Conservation (phyloP, 2,888 invertebrate genomes). For the Athalia rosae region DNA sequence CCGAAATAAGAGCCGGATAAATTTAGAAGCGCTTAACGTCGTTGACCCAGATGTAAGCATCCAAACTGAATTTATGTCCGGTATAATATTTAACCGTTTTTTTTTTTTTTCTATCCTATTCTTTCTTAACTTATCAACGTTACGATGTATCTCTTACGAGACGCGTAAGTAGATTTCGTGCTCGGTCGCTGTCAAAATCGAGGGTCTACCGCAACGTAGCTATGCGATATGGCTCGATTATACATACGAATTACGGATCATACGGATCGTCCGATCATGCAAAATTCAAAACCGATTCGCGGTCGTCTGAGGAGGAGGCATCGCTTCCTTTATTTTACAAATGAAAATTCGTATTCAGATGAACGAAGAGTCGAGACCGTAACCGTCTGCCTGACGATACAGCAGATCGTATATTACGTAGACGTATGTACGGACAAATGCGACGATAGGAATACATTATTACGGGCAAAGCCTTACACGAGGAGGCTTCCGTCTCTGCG, state of each 20-base stretch:
- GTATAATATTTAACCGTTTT: slow-evolving; percentile 37
- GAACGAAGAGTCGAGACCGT: slow-evolving; percentile 17
- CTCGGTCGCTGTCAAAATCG: slow-evolving; percentile 22
- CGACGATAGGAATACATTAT: slow-evolving; percentile 30
- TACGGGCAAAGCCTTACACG: neutral
- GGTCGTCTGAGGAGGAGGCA: no score
- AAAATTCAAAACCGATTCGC: no score
- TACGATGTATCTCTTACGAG: slow-evolving; percentile 26
- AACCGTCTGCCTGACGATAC: neutral
- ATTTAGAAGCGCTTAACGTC: slow-evolving; percentile 45
- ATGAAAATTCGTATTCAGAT: slow-evolving; percentile 3
- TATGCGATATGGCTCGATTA: neutral
- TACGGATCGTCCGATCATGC: neutral
- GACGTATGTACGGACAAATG: slow-evolving; percentile 10
- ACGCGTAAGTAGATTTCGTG: slow-evolving; percentile 12
- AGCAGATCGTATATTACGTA: no score
- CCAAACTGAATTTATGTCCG: slow-evolving; percentile 35
- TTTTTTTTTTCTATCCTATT: neutral
- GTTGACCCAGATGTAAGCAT: slow-evolving; percentile 43
- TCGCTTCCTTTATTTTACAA: no score
- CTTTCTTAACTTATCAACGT: slow-evolving; percentile 5
- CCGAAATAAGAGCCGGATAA: slow-evolving; percentile 44
- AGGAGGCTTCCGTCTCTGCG: slow-evolving; percentile 38
- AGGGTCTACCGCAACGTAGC: neutral
- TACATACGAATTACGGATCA: neutral